Conservation (phyloP, 1,140 invertebrate genomes). For the Diachasmimorpha longicaudata region DNA sequence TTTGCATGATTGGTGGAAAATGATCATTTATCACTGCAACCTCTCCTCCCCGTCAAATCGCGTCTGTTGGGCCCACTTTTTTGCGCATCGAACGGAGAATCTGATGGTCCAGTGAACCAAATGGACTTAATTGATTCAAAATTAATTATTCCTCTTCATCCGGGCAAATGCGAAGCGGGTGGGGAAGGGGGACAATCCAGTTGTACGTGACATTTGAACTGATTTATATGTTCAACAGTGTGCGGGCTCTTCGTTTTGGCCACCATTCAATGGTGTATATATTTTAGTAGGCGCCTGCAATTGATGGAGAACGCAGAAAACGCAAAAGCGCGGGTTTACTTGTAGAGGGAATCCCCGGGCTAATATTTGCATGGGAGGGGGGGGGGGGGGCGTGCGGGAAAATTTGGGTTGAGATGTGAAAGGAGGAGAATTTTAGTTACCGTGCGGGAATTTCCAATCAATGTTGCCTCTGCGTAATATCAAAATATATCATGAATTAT, state of each 20-base stretch:
- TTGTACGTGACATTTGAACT: constrained; percentile 11
- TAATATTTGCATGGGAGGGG: too few relatives aligned
- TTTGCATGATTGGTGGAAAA: background rate
- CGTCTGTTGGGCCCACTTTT: background rate
- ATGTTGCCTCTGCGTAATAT: too few relatives aligned
- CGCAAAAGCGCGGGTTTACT: too few relatives aligned
- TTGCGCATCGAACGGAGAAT: background rate
- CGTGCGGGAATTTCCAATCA: too few relatives aligned
- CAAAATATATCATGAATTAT: too few relatives aligned
- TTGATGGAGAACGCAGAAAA: background rate
- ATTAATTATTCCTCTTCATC: constrained; percentile 15
- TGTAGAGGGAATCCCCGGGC: background rate
- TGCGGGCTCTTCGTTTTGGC: background rate
- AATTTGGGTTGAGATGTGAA: too few relatives aligned
- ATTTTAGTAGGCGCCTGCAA: background rate
- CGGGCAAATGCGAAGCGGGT: background rate
- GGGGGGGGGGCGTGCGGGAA: too few relatives aligned
- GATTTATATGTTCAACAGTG: constrained; percentile 2
- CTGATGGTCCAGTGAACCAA: background rate
- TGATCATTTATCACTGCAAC: background rate
- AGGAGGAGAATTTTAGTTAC: too few relatives aligned
- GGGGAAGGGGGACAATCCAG: background rate
- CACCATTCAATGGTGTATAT: background rate
- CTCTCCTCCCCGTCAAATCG: background rate
- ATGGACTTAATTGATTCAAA: constrained; percentile 14